Evolutionary conservation across 2,113 vertebrate species (phyloP).

Genomic region (Hyaena hyaena): DNA sequence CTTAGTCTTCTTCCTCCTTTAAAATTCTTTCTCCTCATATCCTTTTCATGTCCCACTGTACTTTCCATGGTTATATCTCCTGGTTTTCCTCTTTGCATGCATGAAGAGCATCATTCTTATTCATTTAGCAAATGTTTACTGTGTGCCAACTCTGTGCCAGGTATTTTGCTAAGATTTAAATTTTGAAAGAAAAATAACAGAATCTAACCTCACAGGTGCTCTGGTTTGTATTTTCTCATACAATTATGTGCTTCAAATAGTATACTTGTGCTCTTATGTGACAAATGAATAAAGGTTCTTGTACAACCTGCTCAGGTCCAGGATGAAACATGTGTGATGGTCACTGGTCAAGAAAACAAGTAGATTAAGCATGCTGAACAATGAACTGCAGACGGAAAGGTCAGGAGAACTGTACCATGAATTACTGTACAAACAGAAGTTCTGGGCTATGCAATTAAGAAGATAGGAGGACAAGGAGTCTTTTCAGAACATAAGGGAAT

Average conservation of each 20-base stretch:
- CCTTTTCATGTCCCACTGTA: background rate
- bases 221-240: background rate
- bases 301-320: background rate
- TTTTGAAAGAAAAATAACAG: background rate
- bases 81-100: background rate
- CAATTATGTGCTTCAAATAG: background rate
- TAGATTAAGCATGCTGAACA: conserved; percentile 23
- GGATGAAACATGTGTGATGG: background rate
- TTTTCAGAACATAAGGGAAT: background rate
- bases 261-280: background rate
- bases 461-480: background rate
- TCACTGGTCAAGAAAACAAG: conserved; percentile 54
- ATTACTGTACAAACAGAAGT: conserved; percentile 16
- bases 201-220: background rate
- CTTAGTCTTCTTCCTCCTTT: background rate
- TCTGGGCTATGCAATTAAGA: background rate
- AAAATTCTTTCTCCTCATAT: background rate
- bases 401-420: background rate
- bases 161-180: background rate
- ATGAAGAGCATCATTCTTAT: background rate
- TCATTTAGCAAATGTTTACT: background rate
- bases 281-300: conserved; percentile 22
- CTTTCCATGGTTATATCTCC: background rate
- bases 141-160: background rate
- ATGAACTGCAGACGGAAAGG: background rate